Base-by-base conservation (phyloP, 2,888 invertebrate species). In the Acanthoscelides obtectus region DNA sequence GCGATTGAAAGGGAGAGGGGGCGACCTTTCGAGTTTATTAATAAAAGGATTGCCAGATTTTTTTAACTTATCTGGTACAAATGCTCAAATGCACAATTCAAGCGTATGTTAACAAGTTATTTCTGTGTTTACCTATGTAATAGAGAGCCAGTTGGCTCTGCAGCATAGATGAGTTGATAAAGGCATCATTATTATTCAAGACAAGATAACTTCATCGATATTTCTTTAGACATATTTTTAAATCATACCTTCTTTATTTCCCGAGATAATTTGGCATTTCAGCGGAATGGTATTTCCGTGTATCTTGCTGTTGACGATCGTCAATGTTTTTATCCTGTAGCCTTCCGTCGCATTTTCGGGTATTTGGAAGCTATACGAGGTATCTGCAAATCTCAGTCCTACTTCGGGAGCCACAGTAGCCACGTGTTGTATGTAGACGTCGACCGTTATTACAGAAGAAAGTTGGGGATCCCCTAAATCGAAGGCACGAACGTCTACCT, bases 381-480 rank as follows among this genome's bases (percentile, higher is more conserved):
- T 94, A 81, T 97, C 96, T 5, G 94, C 94, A 82, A 97, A 97
- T 0, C 96, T 93, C 25, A 97, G 87, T 0, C 94, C 94, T 5
- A 92, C 90, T 87, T 93, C 90, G 4, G 90, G 89, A 0, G 89
- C 85, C 0, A 87, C 86, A 1, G 85, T 86, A 0, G 94, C 91
- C 0, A 93, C 91, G 82, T 95, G 95, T 70, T 94, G 91, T 19
- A 97, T 93, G 81, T 92, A 94, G 2, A 97, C 90, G 0, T 93
- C 93, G 0, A 97, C 89, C 1, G 93, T 93, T 8, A 93, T 91
- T 0, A 94, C 92, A 0, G 95, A 94, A 0, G 93, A 93, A 79
- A 96, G 87, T 79, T 93, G 92, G 0, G 94, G 96, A 66, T 94
- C 94, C 0, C 94, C 96, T 82, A 94, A 89, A 81, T 97, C 96